phyloP scores from a whole-genome alignment of 1,140 invertebrate genomes.

The Lordiphosa stackelbergi region DNA sequence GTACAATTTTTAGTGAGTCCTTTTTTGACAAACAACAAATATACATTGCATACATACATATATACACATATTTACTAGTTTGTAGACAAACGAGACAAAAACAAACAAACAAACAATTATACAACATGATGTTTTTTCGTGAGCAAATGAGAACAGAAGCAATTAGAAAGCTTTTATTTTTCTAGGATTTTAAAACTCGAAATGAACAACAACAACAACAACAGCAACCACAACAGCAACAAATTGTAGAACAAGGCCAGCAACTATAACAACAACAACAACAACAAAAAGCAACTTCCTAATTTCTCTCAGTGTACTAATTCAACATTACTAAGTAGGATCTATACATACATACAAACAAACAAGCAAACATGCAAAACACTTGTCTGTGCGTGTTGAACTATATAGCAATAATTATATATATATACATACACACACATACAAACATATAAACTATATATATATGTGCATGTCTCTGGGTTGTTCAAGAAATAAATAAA shows the following conservation, averaged over 20 bases:
- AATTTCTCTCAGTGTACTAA: constrained; percentile 66
- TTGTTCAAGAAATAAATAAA: constrained; percentile 26
- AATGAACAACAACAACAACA: constrained; percentile 17
- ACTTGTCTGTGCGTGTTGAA: constrained; percentile 10
- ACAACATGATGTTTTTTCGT: constrained; percentile 43
- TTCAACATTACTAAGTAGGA: constrained; percentile 27
- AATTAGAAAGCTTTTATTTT: constrained; percentile 74
- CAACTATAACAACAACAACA: constrained; percentile 34
- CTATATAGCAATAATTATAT: constrained; percentile 34
- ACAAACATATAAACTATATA: constrained; percentile 21
- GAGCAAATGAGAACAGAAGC: constrained; percentile 59
- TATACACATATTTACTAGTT: constrained; percentile 31
- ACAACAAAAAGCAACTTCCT: constrained; percentile 55
- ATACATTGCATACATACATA: constrained; percentile 6
- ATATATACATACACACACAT: constrained; percentile 12
- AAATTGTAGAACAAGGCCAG: constrained; percentile 7
- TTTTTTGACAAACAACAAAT: constrained; percentile 36
- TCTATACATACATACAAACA: constrained; percentile 10
- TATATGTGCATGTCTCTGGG: constrained; percentile 39
- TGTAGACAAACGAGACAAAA: constrained; percentile 23
- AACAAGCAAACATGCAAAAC: too few relatives aligned
- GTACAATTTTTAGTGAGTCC: constrained; percentile 43
- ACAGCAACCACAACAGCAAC: constrained; percentile 25
- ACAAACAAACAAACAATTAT: constrained; percentile 18
- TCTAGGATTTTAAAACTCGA: constrained; percentile 60